Percentiles rank a stretch among this genome's conserved stretches.
These are phyloP conservation scores for Sarcophilus harrisii DNA, from an alignment of 2,797 vertebrate species.

Conservation along the genomic window DNA sequence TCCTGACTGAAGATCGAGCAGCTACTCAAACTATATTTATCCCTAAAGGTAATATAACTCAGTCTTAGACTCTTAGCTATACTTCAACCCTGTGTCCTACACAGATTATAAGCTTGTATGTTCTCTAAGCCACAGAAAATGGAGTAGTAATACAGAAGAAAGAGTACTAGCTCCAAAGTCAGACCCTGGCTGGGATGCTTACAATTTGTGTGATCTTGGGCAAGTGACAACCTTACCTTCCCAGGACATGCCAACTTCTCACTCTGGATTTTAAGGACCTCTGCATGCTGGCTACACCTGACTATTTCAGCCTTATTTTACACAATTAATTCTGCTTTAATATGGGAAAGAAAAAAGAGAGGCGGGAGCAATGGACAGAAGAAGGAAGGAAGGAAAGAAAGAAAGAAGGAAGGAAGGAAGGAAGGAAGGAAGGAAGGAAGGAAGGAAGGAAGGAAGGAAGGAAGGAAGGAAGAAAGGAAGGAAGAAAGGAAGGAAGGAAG, in stretches of 20 bases:
- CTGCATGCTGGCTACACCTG: neutral
- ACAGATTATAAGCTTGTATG: neutral
- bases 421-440: no score
- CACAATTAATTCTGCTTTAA: neutral
- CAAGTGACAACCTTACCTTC: neutral
- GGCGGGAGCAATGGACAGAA: no score
- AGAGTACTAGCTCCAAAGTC: neutral
- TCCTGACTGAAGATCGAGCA: neutral
- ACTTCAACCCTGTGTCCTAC: neutral
- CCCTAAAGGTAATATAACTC: neutral
- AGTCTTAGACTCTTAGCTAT: neutral
- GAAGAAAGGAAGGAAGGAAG: no score
- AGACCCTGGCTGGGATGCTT: neutral
- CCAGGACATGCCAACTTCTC: neutral
- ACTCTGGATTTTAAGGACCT: neutral
- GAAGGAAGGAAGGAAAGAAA: no score
- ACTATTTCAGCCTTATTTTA: neutral
- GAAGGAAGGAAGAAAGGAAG: no score
- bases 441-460: no score
- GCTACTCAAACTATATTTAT: neutral
- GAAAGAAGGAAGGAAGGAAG: no score
- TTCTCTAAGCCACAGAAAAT: neutral
- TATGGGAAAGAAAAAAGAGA: neutral
- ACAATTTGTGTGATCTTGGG: no score
- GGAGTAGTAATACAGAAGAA: neutral